Percentiles rank a stretch among this genome's conserved stretches.
Conservation (phyloP, 2,888 invertebrate genomes). For the Syritta pipiens region DNA sequence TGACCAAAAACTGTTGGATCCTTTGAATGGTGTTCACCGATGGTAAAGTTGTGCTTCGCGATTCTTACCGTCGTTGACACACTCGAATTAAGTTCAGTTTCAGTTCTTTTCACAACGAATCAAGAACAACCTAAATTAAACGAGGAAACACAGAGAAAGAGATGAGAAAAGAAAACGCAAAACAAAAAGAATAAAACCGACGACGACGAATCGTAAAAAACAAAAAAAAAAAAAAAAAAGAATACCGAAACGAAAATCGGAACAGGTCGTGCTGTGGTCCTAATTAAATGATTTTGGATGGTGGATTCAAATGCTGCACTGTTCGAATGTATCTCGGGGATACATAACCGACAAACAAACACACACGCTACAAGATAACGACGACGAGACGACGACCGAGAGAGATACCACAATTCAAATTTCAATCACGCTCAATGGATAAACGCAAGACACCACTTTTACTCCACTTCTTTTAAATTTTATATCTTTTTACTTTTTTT, state of each 20-base stretch:
- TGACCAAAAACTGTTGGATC: constrained; percentile 22
- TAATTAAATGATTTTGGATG: constrained; percentile 58
- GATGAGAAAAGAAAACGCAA: constrained; percentile 5
- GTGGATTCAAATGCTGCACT: constrained; percentile 63
- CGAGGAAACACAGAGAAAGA: constrained; percentile 16
- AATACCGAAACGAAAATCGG: constrained; percentile 29
- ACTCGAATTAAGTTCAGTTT: constrained; percentile 55
- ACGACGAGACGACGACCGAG: not conserved
- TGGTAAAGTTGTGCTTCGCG: not conserved
- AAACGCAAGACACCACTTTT: constrained; percentile 54
- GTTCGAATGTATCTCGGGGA: constrained; percentile 55
- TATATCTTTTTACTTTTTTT: constrained; percentile 18
- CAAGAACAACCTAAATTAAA: constrained; percentile 63
- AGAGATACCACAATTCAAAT: constrained; percentile 50
- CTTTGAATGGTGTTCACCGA: no score
- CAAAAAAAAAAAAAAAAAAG: constrained; percentile 10
- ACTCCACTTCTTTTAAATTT: constrained; percentile 55
- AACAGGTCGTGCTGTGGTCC: constrained; percentile 64
- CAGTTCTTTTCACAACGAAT: constrained; percentile 47
- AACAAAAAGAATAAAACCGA: constrained; percentile 25
- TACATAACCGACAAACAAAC: constrained; percentile 38
- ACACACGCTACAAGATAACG: not conserved
- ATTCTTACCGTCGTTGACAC: constrained; percentile 34
- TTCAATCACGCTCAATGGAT: constrained; percentile 55
- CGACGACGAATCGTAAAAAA: not conserved